Evolutionary conservation across 2,888 invertebrate species (phyloP).

Genomic region (Allacma fusca): DNA sequence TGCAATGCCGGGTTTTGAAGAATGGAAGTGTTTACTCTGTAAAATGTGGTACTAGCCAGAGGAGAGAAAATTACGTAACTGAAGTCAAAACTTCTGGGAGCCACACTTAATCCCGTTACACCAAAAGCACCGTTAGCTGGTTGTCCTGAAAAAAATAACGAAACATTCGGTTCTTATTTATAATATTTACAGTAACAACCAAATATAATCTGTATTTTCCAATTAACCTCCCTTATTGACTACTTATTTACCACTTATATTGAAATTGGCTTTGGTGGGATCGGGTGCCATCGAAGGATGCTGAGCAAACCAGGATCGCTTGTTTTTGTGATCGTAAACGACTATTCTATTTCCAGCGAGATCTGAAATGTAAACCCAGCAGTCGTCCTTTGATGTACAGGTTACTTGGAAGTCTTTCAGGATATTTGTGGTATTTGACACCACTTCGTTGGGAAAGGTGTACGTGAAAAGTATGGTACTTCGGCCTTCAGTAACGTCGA

Average conservation of each 20-base stretch:
- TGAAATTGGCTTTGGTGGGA: constrained; percentile 16
- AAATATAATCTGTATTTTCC: background rate
- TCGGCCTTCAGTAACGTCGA: constrained; percentile 42
- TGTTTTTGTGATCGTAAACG: constrained; percentile 62
- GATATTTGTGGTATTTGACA: constrained; percentile 25
- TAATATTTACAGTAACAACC: background rate
- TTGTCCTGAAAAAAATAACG: too few species aligned
- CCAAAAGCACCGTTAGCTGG: background rate
- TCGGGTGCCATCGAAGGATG: constrained; percentile 46
- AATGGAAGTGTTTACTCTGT: background rate
- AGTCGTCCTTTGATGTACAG: constrained; percentile 36
- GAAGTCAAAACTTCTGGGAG: background rate
- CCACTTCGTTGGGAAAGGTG: constrained; percentile 49
- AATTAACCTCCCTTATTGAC: background rate
- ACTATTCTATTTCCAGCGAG: constrained; percentile 68
- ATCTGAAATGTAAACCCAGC: constrained; percentile 48
- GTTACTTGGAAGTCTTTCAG: constrained; percentile 49
- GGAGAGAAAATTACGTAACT: background rate
- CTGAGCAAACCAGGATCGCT: constrained; percentile 44
- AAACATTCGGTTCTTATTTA: too few species aligned
- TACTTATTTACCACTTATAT: constrained; percentile 43
- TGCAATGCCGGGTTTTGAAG: too few species aligned
- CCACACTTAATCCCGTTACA: background rate
- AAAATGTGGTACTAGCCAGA: background rate
- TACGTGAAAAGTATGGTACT: constrained; percentile 41